Percentiles rank a stretch among this genome's conserved stretches.
Evolutionary conservation across 1,140 invertebrate genomes (phyloP).

Genomic region (Plectrocnemia conspersa): DNA sequence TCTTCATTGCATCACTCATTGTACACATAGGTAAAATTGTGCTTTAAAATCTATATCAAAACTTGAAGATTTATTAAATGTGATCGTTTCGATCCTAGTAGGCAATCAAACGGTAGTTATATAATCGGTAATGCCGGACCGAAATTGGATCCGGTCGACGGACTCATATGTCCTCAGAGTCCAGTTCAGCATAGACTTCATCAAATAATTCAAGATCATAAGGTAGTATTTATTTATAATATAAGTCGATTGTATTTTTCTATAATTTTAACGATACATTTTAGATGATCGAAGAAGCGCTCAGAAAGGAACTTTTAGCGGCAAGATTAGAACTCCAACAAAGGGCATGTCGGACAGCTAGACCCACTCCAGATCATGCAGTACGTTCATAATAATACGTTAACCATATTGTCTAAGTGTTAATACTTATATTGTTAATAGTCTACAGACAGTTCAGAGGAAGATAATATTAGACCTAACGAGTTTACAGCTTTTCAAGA

Average conservation of each 20-base stretch:
- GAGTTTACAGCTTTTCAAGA: too few species aligned
- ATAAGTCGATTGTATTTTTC: conserved; percentile 22
- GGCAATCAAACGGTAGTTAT: background rate
- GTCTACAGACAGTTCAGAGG: too few species aligned
- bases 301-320: conserved; percentile 66
- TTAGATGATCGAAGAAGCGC: conserved; percentile 62
- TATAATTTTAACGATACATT: conserved; percentile 37
- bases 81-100: background rate
- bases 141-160: conserved; percentile 60
- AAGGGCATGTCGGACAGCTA: conserved; percentile 58
- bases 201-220: conserved; percentile 74
- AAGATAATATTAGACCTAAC: too few species aligned
- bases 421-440: too few species aligned
- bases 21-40: conserved; percentile 10
- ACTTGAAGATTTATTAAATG: background rate
- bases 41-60: background rate
- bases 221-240: conserved; percentile 49
- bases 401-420: too few species aligned
- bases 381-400: conserved; percentile 51
- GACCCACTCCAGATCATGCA: conserved; percentile 55
- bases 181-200: conserved; percentile 72
- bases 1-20: conserved; percentile 20
- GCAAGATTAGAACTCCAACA: conserved; percentile 65
- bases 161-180: conserved; percentile 70
- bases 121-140: conserved; percentile 5